A percentile compares a stretch with the other conserved stretches of the same genome.
phyloP scores from a whole-genome alignment of 2,113 vertebrate genomes.

The Pongo abelii region DNA sequence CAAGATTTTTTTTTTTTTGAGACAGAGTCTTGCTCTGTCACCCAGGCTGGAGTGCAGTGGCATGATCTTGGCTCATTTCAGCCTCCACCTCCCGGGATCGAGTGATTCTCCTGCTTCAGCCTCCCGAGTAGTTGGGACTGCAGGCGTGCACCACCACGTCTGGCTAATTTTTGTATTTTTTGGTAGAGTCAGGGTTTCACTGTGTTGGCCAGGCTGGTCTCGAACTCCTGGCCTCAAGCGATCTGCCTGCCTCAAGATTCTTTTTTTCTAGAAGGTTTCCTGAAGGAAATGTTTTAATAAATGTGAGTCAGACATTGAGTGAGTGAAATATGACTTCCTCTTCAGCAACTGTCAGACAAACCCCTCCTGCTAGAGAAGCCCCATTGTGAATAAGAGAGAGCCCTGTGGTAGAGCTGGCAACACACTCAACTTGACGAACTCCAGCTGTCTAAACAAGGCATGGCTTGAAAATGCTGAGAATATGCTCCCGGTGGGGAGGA shows the following conservation, averaged over 20 bases:
- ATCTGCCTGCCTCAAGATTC: not conserved
- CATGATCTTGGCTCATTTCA: no score
- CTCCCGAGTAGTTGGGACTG: no score
- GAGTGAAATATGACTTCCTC: not conserved
- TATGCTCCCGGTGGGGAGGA: fast-evolving
- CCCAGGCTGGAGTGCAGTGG: no score
- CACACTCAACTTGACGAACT: not conserved
- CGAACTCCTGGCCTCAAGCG: no score
- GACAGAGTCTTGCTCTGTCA: no score
- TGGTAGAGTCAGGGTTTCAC: no score
- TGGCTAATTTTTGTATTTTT: no score
- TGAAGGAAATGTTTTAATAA: not conserved
- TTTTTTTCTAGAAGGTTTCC: not conserved
- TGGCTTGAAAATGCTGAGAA: not conserved
- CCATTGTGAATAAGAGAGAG: not conserved
- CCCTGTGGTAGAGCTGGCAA: not conserved
- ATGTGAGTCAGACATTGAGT: not conserved
- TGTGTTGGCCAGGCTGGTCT: not conserved
- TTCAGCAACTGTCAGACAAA: not conserved
- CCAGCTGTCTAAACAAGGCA: fast-evolving
- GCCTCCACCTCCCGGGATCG: no score
- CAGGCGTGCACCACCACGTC: no score
- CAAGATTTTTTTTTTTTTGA: not conserved
- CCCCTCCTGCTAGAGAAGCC: not conserved
- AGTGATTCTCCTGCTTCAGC: no score